A percentile compares a stretch with the other conserved stretches of the same genome.
Evolutionary conservation across 2,888 invertebrate genomes (phyloP).

Genomic region (Omphaloscelis lunosa): DNA sequence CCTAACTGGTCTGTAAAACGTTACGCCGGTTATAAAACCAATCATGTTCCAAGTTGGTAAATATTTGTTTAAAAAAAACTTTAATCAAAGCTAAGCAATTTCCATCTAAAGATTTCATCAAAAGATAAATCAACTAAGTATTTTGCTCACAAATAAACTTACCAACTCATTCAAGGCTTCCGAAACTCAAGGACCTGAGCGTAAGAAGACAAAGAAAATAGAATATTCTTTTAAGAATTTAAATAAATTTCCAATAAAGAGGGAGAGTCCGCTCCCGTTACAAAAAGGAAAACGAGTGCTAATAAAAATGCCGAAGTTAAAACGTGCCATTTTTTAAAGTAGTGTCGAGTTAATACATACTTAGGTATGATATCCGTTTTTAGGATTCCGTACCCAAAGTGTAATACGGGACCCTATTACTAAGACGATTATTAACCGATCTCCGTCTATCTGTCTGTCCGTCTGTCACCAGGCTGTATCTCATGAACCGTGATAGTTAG

Average conservation of each 20-base stretch:
- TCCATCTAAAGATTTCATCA: not conserved
- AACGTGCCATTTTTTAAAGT: slow-evolving; percentile 80
- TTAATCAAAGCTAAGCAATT: not conserved
- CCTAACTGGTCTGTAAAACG: not conserved
- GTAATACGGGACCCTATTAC: too few species aligned
- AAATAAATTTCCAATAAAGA: slow-evolving; percentile 86
- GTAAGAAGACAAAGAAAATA: slow-evolving; percentile 77
- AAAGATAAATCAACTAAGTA: slow-evolving; percentile 42
- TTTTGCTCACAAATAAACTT: slow-evolving; percentile 69
- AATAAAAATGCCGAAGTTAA: slow-evolving; percentile 86
- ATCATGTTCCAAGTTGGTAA: not conserved
- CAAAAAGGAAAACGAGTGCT: slow-evolving; percentile 83
- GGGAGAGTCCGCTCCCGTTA: slow-evolving; percentile 83
- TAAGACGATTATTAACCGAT: too few species aligned
- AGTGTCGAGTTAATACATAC: slow-evolving; percentile 82
- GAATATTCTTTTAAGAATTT: slow-evolving; percentile 86
- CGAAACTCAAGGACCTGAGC: slow-evolving; percentile 70
- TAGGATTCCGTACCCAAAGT: too few species aligned
- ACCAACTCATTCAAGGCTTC: slow-evolving; percentile 82
- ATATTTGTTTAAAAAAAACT: slow-evolving; percentile 6
- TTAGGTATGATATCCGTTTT: slow-evolving; percentile 54
- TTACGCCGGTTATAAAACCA: not conserved
- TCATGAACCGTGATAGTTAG: too few species aligned
- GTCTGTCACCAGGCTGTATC: too few species aligned
- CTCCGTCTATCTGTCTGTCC: too few species aligned